Conservation (phyloP, 2,797 vertebrate species). For the Poecilia picta region DNA sequence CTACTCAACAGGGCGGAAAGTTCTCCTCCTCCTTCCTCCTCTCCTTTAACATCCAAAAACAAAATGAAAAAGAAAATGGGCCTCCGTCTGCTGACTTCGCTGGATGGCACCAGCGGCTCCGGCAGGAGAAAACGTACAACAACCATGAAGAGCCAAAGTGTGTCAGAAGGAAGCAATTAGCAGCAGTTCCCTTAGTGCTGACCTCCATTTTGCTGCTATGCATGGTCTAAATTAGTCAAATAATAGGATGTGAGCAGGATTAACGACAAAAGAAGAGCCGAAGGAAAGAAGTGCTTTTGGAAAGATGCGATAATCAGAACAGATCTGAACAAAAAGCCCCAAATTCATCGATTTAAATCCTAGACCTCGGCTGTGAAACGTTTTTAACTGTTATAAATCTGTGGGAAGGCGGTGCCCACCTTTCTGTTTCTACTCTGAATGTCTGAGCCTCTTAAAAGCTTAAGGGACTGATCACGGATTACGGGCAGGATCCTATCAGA, state of each 20-base stretch:
- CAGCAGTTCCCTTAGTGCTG: constrained; percentile 35
- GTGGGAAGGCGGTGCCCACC: neutral
- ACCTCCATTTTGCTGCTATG: constrained; percentile 62
- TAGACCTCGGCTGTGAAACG: neutral
- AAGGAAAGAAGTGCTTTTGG: neutral
- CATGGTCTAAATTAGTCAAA: constrained; percentile 47
- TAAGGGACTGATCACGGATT: constrained; percentile 19
- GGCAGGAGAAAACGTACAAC: constrained; percentile 25
- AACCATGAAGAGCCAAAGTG: constrained; percentile 38
- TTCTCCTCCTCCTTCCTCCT: neutral
- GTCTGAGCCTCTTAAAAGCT: constrained; percentile 31
- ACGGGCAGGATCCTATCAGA: constrained; percentile 30
- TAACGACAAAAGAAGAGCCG: constrained; percentile 14
- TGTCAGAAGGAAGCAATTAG: constrained; percentile 67
- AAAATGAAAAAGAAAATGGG: too few species aligned
- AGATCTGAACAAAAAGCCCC: neutral
- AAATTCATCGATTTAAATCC: neutral
- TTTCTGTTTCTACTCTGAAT: constrained; percentile 10
- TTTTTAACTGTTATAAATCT: neutral
- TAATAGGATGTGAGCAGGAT: constrained; percentile 35
- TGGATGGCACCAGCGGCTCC: constrained; percentile 3
- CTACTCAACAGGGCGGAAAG: neutral
- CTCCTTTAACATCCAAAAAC: constrained; percentile 1
- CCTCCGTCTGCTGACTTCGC: constrained; percentile 20
- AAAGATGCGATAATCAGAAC: constrained; percentile 7